These are phyloP conservation scores for Chalcis sispes DNA, from an alignment of 2,888 invertebrate genomes.

Conservation along the genomic window DNA sequence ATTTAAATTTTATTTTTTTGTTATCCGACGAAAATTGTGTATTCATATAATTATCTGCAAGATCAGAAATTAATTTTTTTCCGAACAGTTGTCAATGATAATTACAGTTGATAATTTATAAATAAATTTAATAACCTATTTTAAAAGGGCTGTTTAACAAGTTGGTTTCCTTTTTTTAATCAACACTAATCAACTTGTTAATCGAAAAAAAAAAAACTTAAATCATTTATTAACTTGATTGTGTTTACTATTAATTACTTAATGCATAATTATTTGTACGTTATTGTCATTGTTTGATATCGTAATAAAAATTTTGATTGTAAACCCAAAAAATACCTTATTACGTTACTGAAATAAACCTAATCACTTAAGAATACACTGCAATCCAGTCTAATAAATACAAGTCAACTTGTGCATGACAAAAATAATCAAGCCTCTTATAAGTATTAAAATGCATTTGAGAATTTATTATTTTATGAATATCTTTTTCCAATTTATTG, in stretches of 20 bases:
- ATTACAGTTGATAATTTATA: no score
- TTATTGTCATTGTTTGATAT: conserved; percentile 12
- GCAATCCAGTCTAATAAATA: neutral
- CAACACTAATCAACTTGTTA: no score
- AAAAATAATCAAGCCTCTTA: neutral
- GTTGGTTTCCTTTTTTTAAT: no score
- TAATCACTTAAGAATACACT: neutral
- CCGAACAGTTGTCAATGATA: no score
- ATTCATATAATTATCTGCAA: no score
- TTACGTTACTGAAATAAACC: neutral
- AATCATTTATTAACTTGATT: conserved; percentile 10
- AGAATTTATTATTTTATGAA: no score
- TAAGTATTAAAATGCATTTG: neutral
- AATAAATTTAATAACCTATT: no score
- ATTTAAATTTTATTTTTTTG: conserved; percentile 28
- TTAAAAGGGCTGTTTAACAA: no score
- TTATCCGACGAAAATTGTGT: no score
- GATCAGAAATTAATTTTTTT: no score
- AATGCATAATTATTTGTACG: conserved; percentile 4
- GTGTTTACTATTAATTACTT: neutral
- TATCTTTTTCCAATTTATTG: neutral
- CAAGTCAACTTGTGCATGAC: neutral
- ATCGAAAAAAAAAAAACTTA: no score
- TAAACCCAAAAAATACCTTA: conserved; percentile 1
- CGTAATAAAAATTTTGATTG: conserved; percentile 45